Evolutionary conservation across 1,140 invertebrate genomes (phyloP), one percentile per base, ranked within the genome.

Genomic region (Caenorhabditis briggsae): DNA sequence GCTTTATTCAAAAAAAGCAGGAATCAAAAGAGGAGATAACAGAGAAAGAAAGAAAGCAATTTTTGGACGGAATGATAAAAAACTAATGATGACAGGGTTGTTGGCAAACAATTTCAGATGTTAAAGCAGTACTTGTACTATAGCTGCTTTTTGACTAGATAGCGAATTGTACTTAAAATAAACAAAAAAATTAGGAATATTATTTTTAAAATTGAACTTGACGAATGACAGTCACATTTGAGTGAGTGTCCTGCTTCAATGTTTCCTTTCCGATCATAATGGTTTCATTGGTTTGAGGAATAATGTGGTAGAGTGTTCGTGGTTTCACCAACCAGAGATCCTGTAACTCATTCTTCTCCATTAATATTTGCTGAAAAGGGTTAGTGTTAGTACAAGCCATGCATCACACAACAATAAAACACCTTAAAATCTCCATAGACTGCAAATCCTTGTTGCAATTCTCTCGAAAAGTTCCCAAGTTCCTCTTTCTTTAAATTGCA

Each of bases 391-490:
- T 20, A 25, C 8, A 25, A 14, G 23, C 7, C 23, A 11, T 25
- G 20, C 6, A 14, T 33, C 9, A 25, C 1, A 23, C 50, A 3
- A 33, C 61, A 20, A 33, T 33, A 33, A 33, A 33, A 33, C 50
- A 78, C 70, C 46, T n/a, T 78, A 33, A 78, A 78, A 8, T 50
- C 46, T 78, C 70, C 70, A 23, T 50, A 78, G 2, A 78, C 46
- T 14, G 70, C 70, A n/a, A 78, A 78, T 48, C 70, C 70, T 9
- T 18, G 5, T 23, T 78, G 70, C 5, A 78, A 46, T n/a, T 78
- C 70, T 41, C 70, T 48, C 3, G 11, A n/a, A 23, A 78, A 50
- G 6, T 78, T 53, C 5, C 5, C 12, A 33, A 50, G n/a, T 23
- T 78, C 20, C 18, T 50, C 70, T 23, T 20, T 43, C 6, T 12